Conservation (phyloP, 2,113 vertebrate species). For the Oreochromis niloticus region DNA sequence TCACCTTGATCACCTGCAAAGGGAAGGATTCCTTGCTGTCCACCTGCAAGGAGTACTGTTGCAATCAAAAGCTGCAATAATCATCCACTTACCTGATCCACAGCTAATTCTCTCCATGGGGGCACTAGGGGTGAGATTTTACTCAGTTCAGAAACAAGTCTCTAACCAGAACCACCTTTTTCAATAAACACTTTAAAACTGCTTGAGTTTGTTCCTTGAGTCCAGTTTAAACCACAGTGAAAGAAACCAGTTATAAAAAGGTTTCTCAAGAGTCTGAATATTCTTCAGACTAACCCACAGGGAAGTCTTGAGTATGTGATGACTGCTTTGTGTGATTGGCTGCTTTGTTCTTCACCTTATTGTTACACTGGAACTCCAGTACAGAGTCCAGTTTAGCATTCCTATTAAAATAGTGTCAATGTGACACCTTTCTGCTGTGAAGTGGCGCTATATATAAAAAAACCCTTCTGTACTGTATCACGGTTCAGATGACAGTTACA, state of each 20-base stretch:
- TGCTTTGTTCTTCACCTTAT: background rate
- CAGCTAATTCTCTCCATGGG: background rate
- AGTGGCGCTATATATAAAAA: background rate
- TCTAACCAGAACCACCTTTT: background rate
- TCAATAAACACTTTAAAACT: background rate
- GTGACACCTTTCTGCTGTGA: background rate
- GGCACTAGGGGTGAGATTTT: background rate
- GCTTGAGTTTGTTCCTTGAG: background rate
- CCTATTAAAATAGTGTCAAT: background rate
- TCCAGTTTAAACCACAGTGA: background rate
- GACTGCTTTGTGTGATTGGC: background rate
- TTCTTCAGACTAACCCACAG: background rate
- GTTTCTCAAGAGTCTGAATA: background rate
- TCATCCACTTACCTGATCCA: background rate
- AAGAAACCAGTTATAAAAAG: background rate
- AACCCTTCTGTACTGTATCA: background rate
- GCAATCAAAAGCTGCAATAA: background rate
- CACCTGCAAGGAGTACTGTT: background rate
- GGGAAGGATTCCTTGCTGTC: background rate
- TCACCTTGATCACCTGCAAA: background rate
- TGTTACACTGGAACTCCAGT: background rate
- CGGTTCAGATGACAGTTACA: rapidly evolving
- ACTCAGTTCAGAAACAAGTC: background rate
- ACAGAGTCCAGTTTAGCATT: background rate
- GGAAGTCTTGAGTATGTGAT: background rate